Conservation (phyloP, 2,113 vertebrate genomes). For the Oophaga pumilio region DNA sequence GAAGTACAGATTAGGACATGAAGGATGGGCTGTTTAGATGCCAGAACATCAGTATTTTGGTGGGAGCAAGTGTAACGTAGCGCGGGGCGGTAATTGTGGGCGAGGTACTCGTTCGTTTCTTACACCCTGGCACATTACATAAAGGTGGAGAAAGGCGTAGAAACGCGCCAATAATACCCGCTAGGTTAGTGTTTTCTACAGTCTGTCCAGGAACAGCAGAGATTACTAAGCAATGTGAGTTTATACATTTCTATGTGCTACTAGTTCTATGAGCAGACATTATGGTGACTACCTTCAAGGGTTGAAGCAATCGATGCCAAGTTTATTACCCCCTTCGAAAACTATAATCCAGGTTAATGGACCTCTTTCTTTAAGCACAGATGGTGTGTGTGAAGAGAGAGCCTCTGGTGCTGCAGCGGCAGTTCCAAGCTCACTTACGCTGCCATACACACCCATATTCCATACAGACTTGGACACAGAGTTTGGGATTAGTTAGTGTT, state of each 20-base stretch:
- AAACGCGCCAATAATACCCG: background rate
- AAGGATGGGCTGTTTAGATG: no score
- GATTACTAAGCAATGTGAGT: background rate
- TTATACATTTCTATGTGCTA: background rate
- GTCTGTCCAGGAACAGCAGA: background rate
- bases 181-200: background rate
- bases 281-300: background rate
- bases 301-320: background rate
- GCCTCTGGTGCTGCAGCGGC: background rate
- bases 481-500: constrained; percentile 21
- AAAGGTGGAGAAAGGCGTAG: background rate
- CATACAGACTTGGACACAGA: background rate
- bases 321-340: background rate
- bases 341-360: background rate
- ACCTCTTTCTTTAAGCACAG: background rate
- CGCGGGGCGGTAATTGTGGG: no score
- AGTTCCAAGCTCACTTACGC: background rate
- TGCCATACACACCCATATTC: constrained; percentile 15
- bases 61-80: no score
- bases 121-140: no score
- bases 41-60: no score
- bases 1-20: no score
- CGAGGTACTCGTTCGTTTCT: no score
- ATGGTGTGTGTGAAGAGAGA: background rate
- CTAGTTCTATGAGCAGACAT: no score